Conservation (phyloP, 2,797 vertebrate genomes). For the Tragelaphus oryx region DNA sequence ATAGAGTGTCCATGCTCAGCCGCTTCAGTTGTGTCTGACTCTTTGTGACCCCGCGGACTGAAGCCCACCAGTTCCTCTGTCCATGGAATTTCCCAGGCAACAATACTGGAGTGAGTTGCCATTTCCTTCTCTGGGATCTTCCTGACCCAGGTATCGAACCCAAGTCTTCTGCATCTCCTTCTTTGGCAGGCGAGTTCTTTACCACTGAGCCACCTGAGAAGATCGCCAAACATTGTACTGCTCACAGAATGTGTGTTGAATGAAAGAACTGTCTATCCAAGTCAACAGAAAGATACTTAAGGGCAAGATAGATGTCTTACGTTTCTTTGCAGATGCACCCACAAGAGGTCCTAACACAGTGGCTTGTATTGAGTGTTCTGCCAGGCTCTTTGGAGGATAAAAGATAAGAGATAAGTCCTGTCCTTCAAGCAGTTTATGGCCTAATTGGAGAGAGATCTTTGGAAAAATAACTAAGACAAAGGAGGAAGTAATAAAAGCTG, state of each 20-base stretch:
- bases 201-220: neutral
- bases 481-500: neutral
- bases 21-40: neutral
- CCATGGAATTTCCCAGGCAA: neutral
- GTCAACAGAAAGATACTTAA: neutral
- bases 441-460: neutral
- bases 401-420: neutral
- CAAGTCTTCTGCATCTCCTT: neutral
- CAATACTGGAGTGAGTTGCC: neutral
- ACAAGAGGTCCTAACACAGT: neutral
- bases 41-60: neutral
- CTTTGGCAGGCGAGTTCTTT: neutral
- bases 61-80: neutral
- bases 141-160: neutral
- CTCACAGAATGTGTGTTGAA: neutral
- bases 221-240: neutral
- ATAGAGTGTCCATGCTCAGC: neutral
- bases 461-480: neutral
- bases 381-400: neutral
- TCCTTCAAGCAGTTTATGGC: neutral
- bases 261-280: neutral
- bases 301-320: neutral
- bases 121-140: neutral
- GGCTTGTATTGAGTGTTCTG: neutral
- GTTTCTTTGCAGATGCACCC: neutral